These are phyloP conservation scores for Tenthredo notha DNA, from an alignment of 2,888 invertebrate species.

Conservation along the genomic window DNA sequence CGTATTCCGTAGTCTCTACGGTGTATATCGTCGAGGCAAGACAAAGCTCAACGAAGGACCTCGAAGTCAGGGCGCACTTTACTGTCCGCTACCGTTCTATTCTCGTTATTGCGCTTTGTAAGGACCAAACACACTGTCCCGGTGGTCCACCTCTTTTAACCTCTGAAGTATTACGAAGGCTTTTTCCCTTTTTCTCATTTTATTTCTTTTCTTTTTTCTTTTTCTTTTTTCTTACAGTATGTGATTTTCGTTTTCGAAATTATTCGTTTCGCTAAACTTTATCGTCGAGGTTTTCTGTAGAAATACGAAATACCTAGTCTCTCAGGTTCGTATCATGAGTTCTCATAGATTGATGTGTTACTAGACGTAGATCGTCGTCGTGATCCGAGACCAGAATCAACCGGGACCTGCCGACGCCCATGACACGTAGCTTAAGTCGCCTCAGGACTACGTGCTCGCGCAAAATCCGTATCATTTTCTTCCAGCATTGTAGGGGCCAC, in stretches of 20 bases:
- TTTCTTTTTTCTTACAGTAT: not conserved
- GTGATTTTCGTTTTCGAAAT: not conserved
- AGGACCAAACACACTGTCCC: not conserved
- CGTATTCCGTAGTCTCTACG: not conserved
- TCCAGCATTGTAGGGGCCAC: not conserved
- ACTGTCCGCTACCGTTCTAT: constrained; percentile 14
- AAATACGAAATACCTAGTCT: not conserved
- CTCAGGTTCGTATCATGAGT: not conserved
- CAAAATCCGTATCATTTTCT: constrained; percentile 46
- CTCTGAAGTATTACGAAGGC: not conserved
- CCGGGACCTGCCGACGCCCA: constrained; percentile 48
- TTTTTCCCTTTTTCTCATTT: not conserved
- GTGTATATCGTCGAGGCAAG: not conserved
- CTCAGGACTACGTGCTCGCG: constrained; percentile 49
- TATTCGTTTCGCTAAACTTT: not conserved
- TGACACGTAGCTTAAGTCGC: constrained; percentile 47
- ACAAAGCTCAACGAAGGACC: constrained; percentile 27
- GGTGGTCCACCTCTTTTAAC: not conserved
- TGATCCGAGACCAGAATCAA: constrained; percentile 35
- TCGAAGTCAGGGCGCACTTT: constrained; percentile 4
- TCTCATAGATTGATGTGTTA: constrained; percentile 20
- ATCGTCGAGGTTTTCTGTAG: not conserved
- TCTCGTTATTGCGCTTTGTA: constrained; percentile 15
- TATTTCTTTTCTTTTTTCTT: not conserved
- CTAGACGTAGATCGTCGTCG: constrained; percentile 22